A percentile compares a stretch with the other conserved stretches of the same genome.
Conservation (phyloP, 2,888 invertebrate genomes). For the Thymelicus lineola region DNA sequence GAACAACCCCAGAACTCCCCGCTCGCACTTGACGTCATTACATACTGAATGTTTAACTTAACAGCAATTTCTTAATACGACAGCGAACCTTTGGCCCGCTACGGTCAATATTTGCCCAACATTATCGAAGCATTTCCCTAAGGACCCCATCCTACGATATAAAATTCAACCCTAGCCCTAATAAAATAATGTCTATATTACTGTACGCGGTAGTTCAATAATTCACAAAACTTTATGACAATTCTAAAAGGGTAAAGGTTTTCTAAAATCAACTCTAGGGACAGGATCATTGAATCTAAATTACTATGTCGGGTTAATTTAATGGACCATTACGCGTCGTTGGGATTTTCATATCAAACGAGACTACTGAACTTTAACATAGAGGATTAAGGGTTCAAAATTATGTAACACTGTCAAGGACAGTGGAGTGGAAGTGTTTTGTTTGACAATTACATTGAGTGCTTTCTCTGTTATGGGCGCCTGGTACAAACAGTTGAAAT, state of each 20-base stretch:
- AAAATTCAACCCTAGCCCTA: neutral
- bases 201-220: neutral
- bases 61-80: slow-evolving; percentile 28
- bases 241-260: neutral
- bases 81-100: slow-evolving; percentile 17
- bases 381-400: neutral
- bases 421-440: slow-evolving; percentile 34
- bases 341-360: slow-evolving; percentile 2
- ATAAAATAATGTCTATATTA: neutral
- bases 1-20: neutral
- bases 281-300: neutral
- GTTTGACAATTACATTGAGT: slow-evolving; percentile 51
- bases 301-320: neutral
- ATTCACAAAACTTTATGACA: slow-evolving; percentile 1
- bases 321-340: neutral
- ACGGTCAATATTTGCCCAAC: slow-evolving; percentile 35
- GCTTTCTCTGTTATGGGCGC: slow-evolving; percentile 35
- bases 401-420: neutral
- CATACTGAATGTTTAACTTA: slow-evolving; percentile 2
- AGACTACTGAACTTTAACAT: slow-evolving; percentile 1
- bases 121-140: slow-evolving; percentile 26
- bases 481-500: slow-evolving; percentile 32
- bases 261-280: slow-evolving; percentile 8
- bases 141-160: neutral
- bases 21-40: slow-evolving; percentile 1